phyloP scores from a whole-genome alignment of 2,113 vertebrate species.

The Melanocharis versteri region DNA sequence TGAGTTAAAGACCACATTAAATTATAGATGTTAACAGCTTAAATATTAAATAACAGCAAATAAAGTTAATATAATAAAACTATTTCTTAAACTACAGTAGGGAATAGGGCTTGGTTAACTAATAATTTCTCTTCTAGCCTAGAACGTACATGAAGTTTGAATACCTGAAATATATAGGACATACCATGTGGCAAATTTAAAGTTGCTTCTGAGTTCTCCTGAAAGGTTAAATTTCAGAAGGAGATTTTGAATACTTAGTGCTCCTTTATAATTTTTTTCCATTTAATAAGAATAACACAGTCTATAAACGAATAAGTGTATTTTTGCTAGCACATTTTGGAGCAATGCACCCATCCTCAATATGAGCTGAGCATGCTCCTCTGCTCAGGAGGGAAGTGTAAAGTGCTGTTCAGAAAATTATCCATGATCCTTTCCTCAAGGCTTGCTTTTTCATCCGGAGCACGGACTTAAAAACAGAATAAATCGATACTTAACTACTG shows the following conservation, averaged over 20 bases:
- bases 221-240: not conserved
- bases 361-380: fast-evolving
- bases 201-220: not conserved
- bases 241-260: not conserved
- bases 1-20: not conserved
- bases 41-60: not conserved
- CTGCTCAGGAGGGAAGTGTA: not conserved
- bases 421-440: not conserved
- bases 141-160: not conserved
- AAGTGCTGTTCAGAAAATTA: not conserved
- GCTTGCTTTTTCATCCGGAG: not conserved
- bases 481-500: not conserved
- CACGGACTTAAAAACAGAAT: not conserved
- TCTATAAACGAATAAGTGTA: not conserved
- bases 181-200: not conserved
- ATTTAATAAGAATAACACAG: not conserved
- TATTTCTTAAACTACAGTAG: not conserved
- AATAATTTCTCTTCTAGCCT: not conserved
- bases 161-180: not conserved
- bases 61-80: not conserved
- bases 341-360: not conserved
- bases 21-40: not conserved
- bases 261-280: not conserved
- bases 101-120: not conserved
- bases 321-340: not conserved